Conservation (phyloP, 2,888 invertebrate species). For the Magallana nippona region DNA sequence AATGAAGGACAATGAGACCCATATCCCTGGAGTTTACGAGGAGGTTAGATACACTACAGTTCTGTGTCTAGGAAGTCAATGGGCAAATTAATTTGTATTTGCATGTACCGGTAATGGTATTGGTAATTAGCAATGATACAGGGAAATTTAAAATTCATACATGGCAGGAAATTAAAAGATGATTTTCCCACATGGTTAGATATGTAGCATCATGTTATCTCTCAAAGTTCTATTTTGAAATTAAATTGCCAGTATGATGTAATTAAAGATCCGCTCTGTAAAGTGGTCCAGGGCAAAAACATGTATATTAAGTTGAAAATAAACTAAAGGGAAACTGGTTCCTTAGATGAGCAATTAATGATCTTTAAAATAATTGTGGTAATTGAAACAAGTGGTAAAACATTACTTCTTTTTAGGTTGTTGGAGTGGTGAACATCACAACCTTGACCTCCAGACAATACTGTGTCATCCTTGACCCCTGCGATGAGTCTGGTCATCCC, state of each 20-base stretch:
- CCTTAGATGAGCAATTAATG: no score
- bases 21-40: constrained; percentile 82
- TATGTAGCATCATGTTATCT: no score
- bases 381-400: background rate
- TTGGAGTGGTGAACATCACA: constrained; percentile 80
- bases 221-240: no score
- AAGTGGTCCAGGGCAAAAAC: no score
- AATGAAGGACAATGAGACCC: constrained; percentile 80
- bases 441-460: constrained; percentile 81
- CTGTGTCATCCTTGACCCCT: constrained; percentile 81
- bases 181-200: no score
- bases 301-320: no score
- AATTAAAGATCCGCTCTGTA: no score
- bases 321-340: no score
- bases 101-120: background rate
- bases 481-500: constrained; percentile 77
- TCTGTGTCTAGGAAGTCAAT: no score
- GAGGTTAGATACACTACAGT: constrained; percentile 72
- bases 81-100: background rate
- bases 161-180: no score
- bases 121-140: background rate
- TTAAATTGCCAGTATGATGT: no score
- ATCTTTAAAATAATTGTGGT: no score
- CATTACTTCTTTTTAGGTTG: constrained; percentile 71
- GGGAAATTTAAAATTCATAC: background rate